Evolutionary conservation across 2,888 invertebrate genomes (phyloP).

Genomic region (Bellardia pandia): DNA sequence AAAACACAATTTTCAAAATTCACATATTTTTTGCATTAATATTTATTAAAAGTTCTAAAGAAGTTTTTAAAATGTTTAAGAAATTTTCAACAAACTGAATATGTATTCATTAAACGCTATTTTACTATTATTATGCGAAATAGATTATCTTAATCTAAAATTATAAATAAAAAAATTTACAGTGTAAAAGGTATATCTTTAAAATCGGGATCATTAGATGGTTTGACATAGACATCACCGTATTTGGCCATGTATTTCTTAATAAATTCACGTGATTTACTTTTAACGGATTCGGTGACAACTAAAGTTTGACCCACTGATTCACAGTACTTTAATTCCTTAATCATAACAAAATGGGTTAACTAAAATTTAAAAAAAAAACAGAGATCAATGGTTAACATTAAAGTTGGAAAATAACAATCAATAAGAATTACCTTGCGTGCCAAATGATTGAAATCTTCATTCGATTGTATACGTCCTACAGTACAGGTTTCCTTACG

Average conservation of each 20-base stretch:
- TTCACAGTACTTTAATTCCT: slow-evolving; percentile 96
- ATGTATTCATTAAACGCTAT: slow-evolving; percentile 34
- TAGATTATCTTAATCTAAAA: slow-evolving; percentile 42
- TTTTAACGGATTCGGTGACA: slow-evolving; percentile 88
- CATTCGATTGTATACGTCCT: slow-evolving; percentile 93
- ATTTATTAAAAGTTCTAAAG: slow-evolving; percentile 23
- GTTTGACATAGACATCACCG: slow-evolving; percentile 86
- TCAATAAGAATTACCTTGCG: slow-evolving; percentile 88
- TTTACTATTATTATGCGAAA: slow-evolving; percentile 31
- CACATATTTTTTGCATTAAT: neutral
- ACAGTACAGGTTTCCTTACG: slow-evolving; percentile 92
- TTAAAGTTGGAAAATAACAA: neutral
- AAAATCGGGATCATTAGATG: slow-evolving; percentile 79
- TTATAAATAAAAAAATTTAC: slow-evolving; percentile 59
- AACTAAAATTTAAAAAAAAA: slow-evolving; percentile 86
- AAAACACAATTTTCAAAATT: neutral
- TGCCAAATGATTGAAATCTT: slow-evolving; percentile 97
- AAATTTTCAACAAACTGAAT: slow-evolving; percentile 29
- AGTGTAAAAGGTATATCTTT: slow-evolving; percentile 78
- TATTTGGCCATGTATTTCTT: slow-evolving; percentile 98
- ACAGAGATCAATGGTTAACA: neutral
- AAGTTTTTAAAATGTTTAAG: neutral
- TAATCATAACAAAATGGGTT: slow-evolving; percentile 97
- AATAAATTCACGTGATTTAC: slow-evolving; percentile 97
- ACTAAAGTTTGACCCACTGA: slow-evolving; percentile 84